Conservation (phyloP, 2,797 vertebrate genomes). For the Pteronotus mesoamericanus region DNA sequence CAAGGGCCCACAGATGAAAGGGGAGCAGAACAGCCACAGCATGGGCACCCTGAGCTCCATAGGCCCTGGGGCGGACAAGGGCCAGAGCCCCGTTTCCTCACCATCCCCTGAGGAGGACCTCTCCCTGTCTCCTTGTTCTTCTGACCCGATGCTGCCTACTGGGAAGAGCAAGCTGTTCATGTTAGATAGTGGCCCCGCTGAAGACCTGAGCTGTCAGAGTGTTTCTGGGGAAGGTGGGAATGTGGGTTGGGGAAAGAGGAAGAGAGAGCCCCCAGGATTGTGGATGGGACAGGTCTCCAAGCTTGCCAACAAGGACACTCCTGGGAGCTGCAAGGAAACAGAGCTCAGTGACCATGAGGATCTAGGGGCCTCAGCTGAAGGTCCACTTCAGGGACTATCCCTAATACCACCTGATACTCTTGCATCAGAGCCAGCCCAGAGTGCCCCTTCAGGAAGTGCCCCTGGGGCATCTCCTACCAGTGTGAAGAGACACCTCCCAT, state of each 20-base stretch:
- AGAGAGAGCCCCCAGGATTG: not conserved
- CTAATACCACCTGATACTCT: not conserved
- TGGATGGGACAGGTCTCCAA: conserved; percentile 38
- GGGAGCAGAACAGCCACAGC: not conserved
- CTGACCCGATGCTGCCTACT: not conserved
- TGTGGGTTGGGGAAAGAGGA: not conserved
- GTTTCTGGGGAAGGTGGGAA: not conserved
- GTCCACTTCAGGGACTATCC: not conserved
- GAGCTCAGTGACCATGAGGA: not conserved
- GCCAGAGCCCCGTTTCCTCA: not conserved
- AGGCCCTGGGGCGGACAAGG: not conserved
- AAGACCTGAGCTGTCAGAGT: conserved; percentile 24
- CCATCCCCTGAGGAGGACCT: not conserved
- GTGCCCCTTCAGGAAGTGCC: not conserved
- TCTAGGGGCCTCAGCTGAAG: not conserved
- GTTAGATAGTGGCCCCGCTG: not conserved
- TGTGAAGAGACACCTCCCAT: not conserved
- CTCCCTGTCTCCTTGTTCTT: conserved; percentile 1
- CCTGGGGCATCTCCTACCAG: not conserved
- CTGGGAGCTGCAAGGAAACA: not conserved
- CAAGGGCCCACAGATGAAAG: not conserved
- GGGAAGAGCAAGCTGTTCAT: not conserved
- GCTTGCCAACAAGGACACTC: not conserved
- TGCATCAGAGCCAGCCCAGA: not conserved
- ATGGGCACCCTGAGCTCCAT: not conserved